Conservation (phyloP, 92 coral and sea anemone genomes). For the Porites divaricata region DNA sequence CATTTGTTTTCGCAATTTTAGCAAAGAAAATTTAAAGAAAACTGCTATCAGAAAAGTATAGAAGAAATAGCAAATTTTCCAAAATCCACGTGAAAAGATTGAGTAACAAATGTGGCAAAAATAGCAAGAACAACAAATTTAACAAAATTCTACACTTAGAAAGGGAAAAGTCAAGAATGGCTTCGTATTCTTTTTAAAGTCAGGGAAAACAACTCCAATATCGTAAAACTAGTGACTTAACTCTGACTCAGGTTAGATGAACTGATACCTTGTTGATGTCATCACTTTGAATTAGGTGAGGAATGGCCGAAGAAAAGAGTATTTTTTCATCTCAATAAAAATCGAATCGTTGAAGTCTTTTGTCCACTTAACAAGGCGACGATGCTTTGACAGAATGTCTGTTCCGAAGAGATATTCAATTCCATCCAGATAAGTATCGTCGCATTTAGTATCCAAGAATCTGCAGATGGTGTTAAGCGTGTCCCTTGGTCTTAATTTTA, state of each 20-base stretch:
- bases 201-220: not conserved
- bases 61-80: too few relatives aligned
- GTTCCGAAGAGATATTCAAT: conserved; percentile 20
- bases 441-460: conserved; percentile 47
- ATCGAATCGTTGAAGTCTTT: conserved; percentile 25
- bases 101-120: too few relatives aligned
- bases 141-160: too few relatives aligned
- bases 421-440: conserved; percentile 35
- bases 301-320: conserved; percentile 32
- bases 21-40: too few relatives aligned
- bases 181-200: not conserved
- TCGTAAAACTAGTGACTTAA: not conserved
- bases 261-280: not conserved
- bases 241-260: too few relatives aligned
- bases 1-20: too few relatives aligned
- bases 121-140: too few relatives aligned
- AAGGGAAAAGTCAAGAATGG: too few relatives aligned
- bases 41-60: too few relatives aligned
- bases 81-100: too few relatives aligned
- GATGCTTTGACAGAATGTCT: not conserved
- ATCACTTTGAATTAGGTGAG: not conserved
- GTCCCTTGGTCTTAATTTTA: conserved; percentile 29
- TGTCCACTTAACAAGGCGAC: conserved; percentile 33
- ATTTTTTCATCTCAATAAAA: conserved; percentile 27
- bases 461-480: conserved; percentile 43